phyloP scores from a whole-genome alignment of 2,797 vertebrate genomes.

The Myotis daubentonii region DNA sequence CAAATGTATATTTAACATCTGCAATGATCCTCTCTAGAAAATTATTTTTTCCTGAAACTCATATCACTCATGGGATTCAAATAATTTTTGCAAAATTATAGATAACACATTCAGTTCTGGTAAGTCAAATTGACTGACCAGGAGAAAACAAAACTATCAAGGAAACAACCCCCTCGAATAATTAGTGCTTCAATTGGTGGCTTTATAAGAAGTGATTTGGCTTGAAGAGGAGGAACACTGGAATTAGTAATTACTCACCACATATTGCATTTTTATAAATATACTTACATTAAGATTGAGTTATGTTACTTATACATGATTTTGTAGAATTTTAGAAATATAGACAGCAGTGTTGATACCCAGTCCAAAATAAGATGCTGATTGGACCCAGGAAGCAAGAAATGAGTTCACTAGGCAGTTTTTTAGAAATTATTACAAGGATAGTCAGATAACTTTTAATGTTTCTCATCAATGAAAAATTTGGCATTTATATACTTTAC shows the following conservation, averaged over 20 bases:
- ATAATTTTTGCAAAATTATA: neutral
- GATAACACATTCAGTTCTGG: neutral
- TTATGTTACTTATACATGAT: neutral
- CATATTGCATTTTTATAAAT: neutral
- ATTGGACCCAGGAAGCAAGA: neutral
- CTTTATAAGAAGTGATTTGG: neutral
- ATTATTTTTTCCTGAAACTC: neutral
- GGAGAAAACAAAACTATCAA: neutral
- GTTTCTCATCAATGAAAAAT: conserved; percentile 65
- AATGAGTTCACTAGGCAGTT: neutral
- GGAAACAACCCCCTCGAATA: neutral
- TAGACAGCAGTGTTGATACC: neutral
- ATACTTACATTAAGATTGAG: neutral
- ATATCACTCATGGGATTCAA: neutral
- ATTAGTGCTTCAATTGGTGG: neutral
- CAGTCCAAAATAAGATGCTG: neutral
- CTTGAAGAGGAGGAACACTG: neutral
- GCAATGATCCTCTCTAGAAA: neutral
- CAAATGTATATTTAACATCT: neutral
- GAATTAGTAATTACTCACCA: neutral
- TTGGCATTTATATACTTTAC: conserved; percentile 50
- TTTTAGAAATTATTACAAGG: neutral
- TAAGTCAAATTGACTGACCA: neutral
- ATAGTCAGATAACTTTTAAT: neutral
- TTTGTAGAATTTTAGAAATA: conserved; percentile 1